phyloP scores from a whole-genome alignment of 2,113 vertebrate genomes.

The Lipophrys pholis region DNA sequence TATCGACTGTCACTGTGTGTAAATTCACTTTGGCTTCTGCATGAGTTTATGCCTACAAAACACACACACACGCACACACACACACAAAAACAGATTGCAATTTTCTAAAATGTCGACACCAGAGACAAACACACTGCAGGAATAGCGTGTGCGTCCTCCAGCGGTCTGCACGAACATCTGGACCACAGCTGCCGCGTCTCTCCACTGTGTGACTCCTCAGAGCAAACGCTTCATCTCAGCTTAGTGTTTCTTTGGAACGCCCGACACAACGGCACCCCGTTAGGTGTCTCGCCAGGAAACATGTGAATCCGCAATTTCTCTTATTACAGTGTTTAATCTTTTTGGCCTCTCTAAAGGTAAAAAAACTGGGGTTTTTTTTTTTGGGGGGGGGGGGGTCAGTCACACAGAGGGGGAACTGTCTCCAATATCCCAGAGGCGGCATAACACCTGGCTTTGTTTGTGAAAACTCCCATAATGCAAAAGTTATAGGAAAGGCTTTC shows the following conservation, averaged over 20 bases:
- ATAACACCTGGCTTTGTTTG: too few species aligned
- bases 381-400: too few species aligned
- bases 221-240: constrained; percentile 6
- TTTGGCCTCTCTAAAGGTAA: constrained; percentile 6
- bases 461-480: too few species aligned
- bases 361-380: background rate
- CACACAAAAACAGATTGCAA: background rate
- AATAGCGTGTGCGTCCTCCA: background rate
- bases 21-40: constrained; percentile 1
- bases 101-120: constrained; percentile 19
- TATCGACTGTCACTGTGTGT: background rate
- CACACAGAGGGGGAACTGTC: too few species aligned
- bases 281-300: constrained; percentile 24
- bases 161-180: constrained; percentile 47
- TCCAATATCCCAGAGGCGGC: too few species aligned
- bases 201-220: background rate
- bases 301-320: background rate
- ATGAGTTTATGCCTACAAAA: background rate
- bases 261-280: constrained; percentile 10
- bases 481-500: too few species aligned
- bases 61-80: too few species aligned
- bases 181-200: constrained; percentile 44
- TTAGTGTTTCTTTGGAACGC: constrained; percentile 22
- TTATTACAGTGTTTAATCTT: constrained; percentile 23
- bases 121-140: background rate